These are phyloP conservation scores for Acrocephalus kingi DNA, from an alignment of 2,113 vertebrate species.

Conservation along the genomic window DNA sequence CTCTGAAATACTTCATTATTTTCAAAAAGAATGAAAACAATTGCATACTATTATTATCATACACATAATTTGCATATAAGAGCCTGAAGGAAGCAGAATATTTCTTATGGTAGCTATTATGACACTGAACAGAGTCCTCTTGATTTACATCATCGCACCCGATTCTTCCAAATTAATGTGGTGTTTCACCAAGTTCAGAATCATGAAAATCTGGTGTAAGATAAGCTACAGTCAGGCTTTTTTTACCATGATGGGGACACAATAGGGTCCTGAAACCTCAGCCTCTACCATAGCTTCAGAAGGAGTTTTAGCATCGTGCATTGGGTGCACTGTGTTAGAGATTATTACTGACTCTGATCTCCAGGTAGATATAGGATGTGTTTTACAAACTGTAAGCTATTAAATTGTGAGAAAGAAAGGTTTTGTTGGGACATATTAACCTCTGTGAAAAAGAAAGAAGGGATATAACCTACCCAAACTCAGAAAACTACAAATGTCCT, in stretches of 20 bases:
- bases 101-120: background rate
- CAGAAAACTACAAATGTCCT: background rate
- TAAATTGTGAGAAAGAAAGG: background rate
- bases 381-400: background rate
- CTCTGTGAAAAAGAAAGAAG: background rate
- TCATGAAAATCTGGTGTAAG: background rate
- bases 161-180: background rate
- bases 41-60: background rate
- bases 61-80: background rate
- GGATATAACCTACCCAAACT: background rate
- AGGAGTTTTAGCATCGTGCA: background rate
- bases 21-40: background rate
- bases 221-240: background rate
- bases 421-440: background rate
- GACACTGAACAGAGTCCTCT: background rate
- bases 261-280: background rate
- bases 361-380: background rate
- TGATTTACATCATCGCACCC: background rate
- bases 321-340: background rate
- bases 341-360: background rate
- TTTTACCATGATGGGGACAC: background rate
- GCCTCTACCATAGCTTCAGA: background rate
- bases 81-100: background rate
- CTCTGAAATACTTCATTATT: background rate
- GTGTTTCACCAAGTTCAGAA: background rate